Evolutionary conservation across 2,113 vertebrate species (phyloP).

Genomic region (Uria aalge): DNA sequence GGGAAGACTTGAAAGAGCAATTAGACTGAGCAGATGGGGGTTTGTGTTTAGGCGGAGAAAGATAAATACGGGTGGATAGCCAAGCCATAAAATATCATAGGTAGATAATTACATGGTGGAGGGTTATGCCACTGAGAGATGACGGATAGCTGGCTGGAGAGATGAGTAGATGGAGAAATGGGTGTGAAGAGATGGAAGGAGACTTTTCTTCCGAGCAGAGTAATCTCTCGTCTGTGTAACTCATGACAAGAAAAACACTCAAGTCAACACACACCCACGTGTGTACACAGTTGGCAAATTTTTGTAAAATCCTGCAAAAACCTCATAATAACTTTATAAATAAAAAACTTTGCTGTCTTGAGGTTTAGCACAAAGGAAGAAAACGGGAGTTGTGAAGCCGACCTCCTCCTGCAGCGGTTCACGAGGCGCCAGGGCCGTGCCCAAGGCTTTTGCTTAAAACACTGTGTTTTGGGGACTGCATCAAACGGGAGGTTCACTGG

Average conservation of each 20-base stretch:
- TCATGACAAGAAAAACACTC: constrained; percentile 24
- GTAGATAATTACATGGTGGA: neutral
- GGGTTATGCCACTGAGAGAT: neutral
- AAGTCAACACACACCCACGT: constrained; percentile 44
- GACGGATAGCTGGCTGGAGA: neutral
- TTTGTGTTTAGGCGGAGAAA: neutral
- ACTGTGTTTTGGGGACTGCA: neutral
- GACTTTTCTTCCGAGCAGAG: neutral
- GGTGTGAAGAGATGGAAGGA: neutral
- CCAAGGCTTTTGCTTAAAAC: neutral
- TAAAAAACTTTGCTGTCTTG: constrained; percentile 31
- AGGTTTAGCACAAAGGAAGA: constrained; percentile 30
- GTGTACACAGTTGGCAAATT: constrained; percentile 55
- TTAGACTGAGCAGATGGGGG: neutral
- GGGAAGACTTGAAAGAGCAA: neutral
- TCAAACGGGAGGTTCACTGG: fast-evolving
- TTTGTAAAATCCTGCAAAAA: constrained; percentile 44
- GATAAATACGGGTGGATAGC: neutral
- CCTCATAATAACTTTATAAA: constrained; percentile 58
- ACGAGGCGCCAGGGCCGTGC: neutral
- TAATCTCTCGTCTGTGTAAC: neutral
- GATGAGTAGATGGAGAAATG: neutral
- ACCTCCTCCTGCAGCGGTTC: neutral
- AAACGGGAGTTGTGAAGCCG: neutral
- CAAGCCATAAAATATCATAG: neutral